Percentiles rank a stretch among this genome's conserved stretches.
These are phyloP conservation scores for Anguilla megastoma DNA, from an alignment of 2,797 vertebrate species.

Conservation along the genomic window DNA sequence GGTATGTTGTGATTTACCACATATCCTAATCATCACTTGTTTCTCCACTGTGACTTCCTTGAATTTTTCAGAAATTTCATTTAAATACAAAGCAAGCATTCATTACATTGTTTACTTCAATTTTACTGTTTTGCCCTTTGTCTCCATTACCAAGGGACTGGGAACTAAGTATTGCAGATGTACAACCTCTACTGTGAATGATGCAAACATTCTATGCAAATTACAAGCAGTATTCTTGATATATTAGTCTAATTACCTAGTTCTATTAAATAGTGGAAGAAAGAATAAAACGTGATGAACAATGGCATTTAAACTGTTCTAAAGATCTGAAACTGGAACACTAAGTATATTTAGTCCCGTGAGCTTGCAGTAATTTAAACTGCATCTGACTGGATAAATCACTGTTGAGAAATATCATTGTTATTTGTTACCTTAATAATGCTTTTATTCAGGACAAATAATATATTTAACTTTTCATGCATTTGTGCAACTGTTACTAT, in stretches of 20 bases:
- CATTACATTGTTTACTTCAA: background rate
- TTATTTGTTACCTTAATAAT: background rate
- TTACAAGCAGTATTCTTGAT: background rate
- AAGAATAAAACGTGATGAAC: background rate
- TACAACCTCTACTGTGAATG: background rate
- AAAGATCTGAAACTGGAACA: background rate
- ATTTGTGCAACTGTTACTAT: slow-evolving; percentile 2
- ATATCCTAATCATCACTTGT: no score
- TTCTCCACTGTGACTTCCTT: no score
- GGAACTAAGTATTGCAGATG: background rate
- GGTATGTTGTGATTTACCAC: no score
- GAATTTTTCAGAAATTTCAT: no score
- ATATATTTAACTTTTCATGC: background rate
- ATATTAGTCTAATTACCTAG: background rate
- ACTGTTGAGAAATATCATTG: background rate
- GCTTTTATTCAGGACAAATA: background rate
- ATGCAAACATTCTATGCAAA: background rate
- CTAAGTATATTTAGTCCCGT: background rate
- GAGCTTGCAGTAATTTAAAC: background rate
- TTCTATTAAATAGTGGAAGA: background rate
- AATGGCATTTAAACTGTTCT: background rate
- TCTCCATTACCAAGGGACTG: background rate
- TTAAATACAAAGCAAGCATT: background rate
- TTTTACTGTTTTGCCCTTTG: background rate
- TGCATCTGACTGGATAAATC: background rate